These are phyloP conservation scores for Zaprionus nigranus DNA, from an alignment of 1,140 invertebrate genomes.

Conservation along the genomic window DNA sequence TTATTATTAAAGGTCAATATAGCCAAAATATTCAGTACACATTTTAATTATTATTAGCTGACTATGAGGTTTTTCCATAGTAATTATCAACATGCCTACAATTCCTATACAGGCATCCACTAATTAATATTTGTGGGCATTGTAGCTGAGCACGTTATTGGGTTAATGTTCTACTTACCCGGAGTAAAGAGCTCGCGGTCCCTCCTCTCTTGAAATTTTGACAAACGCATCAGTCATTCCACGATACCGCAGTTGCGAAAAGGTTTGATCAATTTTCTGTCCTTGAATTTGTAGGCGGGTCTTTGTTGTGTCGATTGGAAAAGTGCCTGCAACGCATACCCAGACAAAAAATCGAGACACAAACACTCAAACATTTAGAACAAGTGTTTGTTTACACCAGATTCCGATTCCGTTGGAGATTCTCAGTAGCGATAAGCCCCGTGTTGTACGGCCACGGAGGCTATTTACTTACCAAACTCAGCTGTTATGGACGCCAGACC, in stretches of 20 bases:
- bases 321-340: conserved; percentile 90
- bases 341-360: neutral
- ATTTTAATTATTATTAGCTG: neutral
- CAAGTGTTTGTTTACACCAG: conserved; percentile 62
- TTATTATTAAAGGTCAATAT: neutral
- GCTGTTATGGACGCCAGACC: conserved; percentile 96
- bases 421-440: conserved; percentile 10
- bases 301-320: conserved; percentile 98
- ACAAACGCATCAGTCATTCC: conserved; percentile 96
- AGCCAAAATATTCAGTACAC: neutral
- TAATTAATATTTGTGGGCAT: neutral
- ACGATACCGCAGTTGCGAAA: conserved; percentile 92
- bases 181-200: conserved; percentile 91
- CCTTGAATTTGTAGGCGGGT: conserved; percentile 98
- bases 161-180: conserved; percentile 87
- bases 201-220: conserved; percentile 93
- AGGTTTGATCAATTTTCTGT: conserved; percentile 91
- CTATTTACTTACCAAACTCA: conserved; percentile 91
- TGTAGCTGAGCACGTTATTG: conserved; percentile 40
- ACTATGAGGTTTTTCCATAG: conserved; percentile 20
- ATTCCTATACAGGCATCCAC: neutral
- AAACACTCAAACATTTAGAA: conserved; percentile 10
- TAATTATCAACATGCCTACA: conserved; percentile 46
- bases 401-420: conserved; percentile 27
- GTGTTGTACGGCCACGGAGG: neutral